Base-by-base conservation (phyloP, 2,888 invertebrate genomes). In the Corbicula japonica region DNA sequence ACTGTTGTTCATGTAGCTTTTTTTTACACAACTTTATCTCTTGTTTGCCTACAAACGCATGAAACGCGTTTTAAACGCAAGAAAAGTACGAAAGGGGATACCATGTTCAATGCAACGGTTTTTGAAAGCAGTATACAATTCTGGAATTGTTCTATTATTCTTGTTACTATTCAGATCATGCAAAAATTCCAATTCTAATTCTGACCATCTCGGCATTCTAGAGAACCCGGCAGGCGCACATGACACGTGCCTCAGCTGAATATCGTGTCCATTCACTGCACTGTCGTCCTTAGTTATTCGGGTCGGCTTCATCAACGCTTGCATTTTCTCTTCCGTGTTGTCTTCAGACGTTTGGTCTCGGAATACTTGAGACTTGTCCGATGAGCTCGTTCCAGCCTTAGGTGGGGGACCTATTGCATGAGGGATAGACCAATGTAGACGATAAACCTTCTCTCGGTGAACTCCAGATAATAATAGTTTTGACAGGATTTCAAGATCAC, bases 341-440 rank as follows among this genome's bases (percentile, higher is more conserved):
- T 21, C 15, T 10, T 10, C 5, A 18, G 21, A 3, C 18, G n/a
- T 21, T 21, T 46, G 3, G 18, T 4, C 46, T 46, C 46, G 4
- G 12, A 46, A 46, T 3, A 21, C 46, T 3, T 10, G 3, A 15
- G 4, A 46, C 46, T 21, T 3, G 3, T 46, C 46, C 21, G 46
- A 6, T 4, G 2, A 4, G 3, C n/a, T 8, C 4, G 4, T 46
- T 8, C 46, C 46, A 46, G 3, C 12, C 46, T 3, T 46, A 18
- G 12, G 4, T 8, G 18, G 4, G 3, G 4, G n/a, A n/a, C n/a
- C n/a, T n/a, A n/a, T n/a, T n/a, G n/a, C n/a, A n/a, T 34, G 21
- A 12, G 66, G 52, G 21, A 66, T 50, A 30, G 52, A 28, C 15
- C 12, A 21, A 35, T 66, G 66, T 32, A 66, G 26, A 5, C 66